These are phyloP conservation scores for Oostethus manadensis DNA, from an alignment of 2,113 vertebrate genomes.

Conservation along the genomic window DNA sequence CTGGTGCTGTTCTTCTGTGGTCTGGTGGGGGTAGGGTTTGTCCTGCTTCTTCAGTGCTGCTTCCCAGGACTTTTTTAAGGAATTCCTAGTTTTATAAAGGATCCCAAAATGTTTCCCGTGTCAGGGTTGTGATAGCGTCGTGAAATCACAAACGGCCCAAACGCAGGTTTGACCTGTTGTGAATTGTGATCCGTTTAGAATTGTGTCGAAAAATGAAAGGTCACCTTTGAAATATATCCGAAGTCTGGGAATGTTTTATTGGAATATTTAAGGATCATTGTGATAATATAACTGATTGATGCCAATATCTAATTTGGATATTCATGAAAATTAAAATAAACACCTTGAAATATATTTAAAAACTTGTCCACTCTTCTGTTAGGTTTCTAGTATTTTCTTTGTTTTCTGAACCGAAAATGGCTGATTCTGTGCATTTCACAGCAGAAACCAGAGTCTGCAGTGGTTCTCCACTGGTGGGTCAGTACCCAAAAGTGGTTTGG, in stretches of 20 bases:
- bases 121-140: conserved; percentile 17
- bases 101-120: conserved; percentile 4
- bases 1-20: conserved; percentile 82
- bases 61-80: conserved; percentile 83
- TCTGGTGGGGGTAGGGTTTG: conserved; percentile 71
- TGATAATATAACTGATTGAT: conserved; percentile 27
- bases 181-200: conserved; percentile 1
- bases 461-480: no score
- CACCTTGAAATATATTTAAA: no score
- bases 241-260: conserved; percentile 28
- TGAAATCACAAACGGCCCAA: conserved; percentile 13
- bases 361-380: not conserved
- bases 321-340: no score
- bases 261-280: conserved; percentile 51
- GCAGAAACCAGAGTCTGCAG: no score
- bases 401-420: no score
- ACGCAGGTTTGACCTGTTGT: conserved; percentile 22
- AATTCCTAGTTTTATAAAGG: no score
- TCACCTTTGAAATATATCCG: conserved; percentile 7
- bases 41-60: conserved; percentile 81
- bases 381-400: not conserved
- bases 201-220: not conserved
- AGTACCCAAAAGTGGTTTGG: no score
- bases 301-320: no score
- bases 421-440: no score